Base-by-base conservation (phyloP, 2,888 invertebrate species). In the Fragum whitleyi region DNA sequence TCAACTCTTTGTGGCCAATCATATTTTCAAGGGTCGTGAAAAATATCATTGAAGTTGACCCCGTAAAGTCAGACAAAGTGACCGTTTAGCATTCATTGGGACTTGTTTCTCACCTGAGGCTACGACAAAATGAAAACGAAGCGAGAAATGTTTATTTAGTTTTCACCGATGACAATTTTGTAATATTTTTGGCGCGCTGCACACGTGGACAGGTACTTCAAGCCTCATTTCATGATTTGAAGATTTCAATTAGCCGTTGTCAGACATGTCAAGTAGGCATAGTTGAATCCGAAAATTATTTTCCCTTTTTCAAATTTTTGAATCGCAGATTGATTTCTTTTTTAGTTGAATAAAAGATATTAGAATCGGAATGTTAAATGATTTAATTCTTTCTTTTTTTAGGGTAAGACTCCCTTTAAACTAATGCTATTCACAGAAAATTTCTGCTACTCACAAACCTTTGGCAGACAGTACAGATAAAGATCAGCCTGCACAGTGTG, bases 41-140 rank as follows among this genome's bases (percentile, higher is more conserved):
- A 65, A 42, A 65, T 65, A 78, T 73, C 39, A 77, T 85, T 85
- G 85, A 85, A 62, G 75, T 85, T 85, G 85, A 81, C 81, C 85
- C 36, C 16, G 28, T 14, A 36, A 42, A 36, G 26, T 29, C 19
- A 26, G 67, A 70, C 75, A 73, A 83, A 80, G 42, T 75, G 80
- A 73, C 77, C 69, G 71, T 76, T 79, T 81, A 67, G 75, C 75
- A 75, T 81, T 81, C 79, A 55, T n/a, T 51, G 51, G 70, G 62
- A 76, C 79, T 74, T 79, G 73, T 55, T 65, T 72, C 70, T 70
- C 69, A 74, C 74, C 80, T 23, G 74, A 75, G 75, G 74, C 36
- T 36, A 26, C 1, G 42, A 42, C 70, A 21, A 61, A 28, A 53
- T 28, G 42, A 23, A 28, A 69, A 2, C 28, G 23, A 23, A 42